These are phyloP conservation scores for Tragelaphus scriptus DNA, from an alignment of 2,113 vertebrate species.

Conservation along the genomic window DNA sequence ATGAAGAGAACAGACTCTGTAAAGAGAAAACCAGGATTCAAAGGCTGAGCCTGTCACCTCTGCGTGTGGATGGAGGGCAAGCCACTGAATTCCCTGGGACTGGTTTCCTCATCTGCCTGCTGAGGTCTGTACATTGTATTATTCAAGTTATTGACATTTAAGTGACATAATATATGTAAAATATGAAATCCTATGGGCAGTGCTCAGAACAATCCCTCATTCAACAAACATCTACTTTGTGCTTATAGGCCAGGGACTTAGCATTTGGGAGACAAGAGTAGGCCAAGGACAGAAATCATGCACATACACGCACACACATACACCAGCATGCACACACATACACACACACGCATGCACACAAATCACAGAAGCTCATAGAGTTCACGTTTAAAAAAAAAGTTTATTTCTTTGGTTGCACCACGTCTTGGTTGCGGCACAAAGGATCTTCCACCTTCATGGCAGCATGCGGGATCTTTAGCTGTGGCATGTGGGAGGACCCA, in stretches of 20 bases:
- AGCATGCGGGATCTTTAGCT: fast-evolving
- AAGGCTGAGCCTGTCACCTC: neutral
- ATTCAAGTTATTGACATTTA: neutral
- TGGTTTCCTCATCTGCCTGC: neutral
- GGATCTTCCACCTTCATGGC: neutral
- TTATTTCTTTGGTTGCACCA: neutral
- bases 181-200: neutral
- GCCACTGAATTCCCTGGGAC: neutral
- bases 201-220: neutral
- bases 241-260: neutral
- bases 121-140: neutral
- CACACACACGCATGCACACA: neutral
- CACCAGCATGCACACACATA: neutral
- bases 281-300: neutral
- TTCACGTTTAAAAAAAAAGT: neutral
- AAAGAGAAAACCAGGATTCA: neutral
- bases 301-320: too few species aligned
- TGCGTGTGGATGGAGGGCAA: neutral
- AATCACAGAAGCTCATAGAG: neutral
- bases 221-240: neutral
- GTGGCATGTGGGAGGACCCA: neutral
- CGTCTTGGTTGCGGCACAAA: neutral
- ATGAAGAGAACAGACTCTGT: neutral
- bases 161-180: neutral
- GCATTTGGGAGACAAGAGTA: neutral